These are phyloP conservation scores for Labrus mixtus DNA, from an alignment of 2,113 vertebrate genomes.

Conservation along the genomic window DNA sequence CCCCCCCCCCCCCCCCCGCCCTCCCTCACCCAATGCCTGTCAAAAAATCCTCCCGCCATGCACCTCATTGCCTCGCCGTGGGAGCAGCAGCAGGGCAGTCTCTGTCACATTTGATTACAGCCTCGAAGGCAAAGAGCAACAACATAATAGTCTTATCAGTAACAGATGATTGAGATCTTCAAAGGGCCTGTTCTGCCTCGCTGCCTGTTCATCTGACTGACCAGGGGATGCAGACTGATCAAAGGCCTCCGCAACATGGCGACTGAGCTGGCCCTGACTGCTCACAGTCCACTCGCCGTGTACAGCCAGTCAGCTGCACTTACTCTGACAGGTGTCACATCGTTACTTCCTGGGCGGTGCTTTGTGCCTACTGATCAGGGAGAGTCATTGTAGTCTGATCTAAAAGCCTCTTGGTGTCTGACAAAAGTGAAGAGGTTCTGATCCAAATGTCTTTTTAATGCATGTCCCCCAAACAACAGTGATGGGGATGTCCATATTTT, in stretches of 20 bases:
- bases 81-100: slow-evolving; percentile 64
- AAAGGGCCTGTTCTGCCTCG: slow-evolving; percentile 75
- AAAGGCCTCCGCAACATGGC: slow-evolving; percentile 74
- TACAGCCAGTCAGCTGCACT: slow-evolving; percentile 44
- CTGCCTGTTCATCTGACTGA: slow-evolving; percentile 68
- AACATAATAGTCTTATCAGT: slow-evolving; percentile 80
- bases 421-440: slow-evolving; percentile 45
- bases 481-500: not conserved
- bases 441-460: slow-evolving; percentile 4
- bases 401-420: slow-evolving; percentile 64
- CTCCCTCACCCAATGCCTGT: slow-evolving; percentile 48
- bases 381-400: slow-evolving; percentile 56
- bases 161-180: slow-evolving; percentile 82
- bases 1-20: slow-evolving; percentile 42
- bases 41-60: slow-evolving; percentile 59
- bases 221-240: slow-evolving; percentile 71
- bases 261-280: slow-evolving; percentile 40
- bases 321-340: slow-evolving; percentile 74
- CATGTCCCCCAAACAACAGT: not conserved
- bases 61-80: slow-evolving; percentile 67
- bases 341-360: slow-evolving; percentile 59
- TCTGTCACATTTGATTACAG: slow-evolving; percentile 79
- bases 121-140: slow-evolving; percentile 78
- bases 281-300: slow-evolving; percentile 42
- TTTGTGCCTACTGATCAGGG: slow-evolving; percentile 68